phyloP scores from a whole-genome alignment of 1,140 invertebrate species.

The Polyergus mexicanus region DNA sequence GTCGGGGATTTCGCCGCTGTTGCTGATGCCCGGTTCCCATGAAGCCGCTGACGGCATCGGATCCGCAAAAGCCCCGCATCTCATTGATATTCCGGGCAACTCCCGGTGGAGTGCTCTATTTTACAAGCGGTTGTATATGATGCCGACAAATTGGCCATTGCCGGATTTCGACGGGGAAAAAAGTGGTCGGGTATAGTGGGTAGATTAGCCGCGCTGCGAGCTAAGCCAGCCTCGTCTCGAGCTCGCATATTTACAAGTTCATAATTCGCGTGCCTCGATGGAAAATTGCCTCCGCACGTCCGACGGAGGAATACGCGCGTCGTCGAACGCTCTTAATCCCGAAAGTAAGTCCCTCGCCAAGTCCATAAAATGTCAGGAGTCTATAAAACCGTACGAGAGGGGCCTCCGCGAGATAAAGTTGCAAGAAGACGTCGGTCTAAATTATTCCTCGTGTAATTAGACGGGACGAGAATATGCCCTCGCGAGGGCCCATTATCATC shows the following conservation, averaged over 20 bases:
- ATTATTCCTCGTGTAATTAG: slow-evolving; percentile 55
- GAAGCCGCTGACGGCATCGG: slow-evolving; percentile 65
- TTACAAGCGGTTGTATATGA: slow-evolving; percentile 80
- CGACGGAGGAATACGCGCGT: neutral
- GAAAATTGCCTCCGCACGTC: slow-evolving; percentile 37
- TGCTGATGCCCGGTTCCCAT: slow-evolving; percentile 62
- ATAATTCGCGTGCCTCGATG: slow-evolving; percentile 35
- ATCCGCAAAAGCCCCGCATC: slow-evolving; percentile 69
- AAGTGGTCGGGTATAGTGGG: neutral
- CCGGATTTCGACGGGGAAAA: slow-evolving; percentile 54
- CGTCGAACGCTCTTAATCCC: neutral
- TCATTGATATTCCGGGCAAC: slow-evolving; percentile 79
- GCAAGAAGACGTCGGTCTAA: slow-evolving; percentile 28
- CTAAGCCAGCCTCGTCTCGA: neutral
- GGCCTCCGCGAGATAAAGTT: slow-evolving; percentile 45
- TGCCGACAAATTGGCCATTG: slow-evolving; percentile 80
- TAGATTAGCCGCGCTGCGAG: slow-evolving; percentile 18
- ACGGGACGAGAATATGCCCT: neutral
- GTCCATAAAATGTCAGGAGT: slow-evolving; percentile 50
- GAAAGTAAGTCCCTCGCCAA: slow-evolving; percentile 17
- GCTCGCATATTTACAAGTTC: slow-evolving; percentile 58
- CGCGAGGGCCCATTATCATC: slow-evolving; percentile 45
- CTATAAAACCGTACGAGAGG: slow-evolving; percentile 6
- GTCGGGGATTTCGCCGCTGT: neutral
- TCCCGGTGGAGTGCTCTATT: slow-evolving; percentile 77